Evolutionary conservation across 2,113 vertebrate species (phyloP).

Genomic region (Sarotherodon lohbergeri): DNA sequence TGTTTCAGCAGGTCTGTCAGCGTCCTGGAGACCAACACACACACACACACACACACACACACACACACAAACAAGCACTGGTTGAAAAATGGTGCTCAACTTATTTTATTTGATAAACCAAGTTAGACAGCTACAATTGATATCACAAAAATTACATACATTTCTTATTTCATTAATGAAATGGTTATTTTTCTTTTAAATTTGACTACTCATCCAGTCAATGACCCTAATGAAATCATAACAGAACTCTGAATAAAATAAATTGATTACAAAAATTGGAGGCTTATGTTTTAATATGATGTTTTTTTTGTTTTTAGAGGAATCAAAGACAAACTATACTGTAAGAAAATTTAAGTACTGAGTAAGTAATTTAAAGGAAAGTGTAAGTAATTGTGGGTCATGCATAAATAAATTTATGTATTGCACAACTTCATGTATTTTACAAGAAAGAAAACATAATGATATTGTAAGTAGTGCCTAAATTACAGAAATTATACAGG

Average conservation of each 20-base stretch:
- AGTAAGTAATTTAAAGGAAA: rapidly evolving
- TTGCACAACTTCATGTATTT: background rate
- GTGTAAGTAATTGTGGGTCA: background rate
- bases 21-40: slow-evolving; percentile 44
- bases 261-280: background rate
- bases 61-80: background rate
- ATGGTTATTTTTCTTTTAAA: background rate
- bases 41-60: background rate
- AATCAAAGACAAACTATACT: background rate
- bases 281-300: background rate
- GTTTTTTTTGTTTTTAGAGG: background rate
- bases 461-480: background rate
- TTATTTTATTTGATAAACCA: background rate
- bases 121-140: background rate
- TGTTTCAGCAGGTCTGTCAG: slow-evolving; percentile 75
- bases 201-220: background rate
- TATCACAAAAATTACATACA: too few relatives aligned
- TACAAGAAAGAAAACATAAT: background rate
- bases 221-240: background rate
- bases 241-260: background rate
- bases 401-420: rapidly evolving
- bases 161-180: background rate
- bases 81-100: background rate
- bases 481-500: background rate
- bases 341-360: background rate